Evolutionary conservation across 2,113 vertebrate genomes (phyloP), one percentile per base, ranked within the genome.

Genomic region (Pomatostomus ruficeps): DNA sequence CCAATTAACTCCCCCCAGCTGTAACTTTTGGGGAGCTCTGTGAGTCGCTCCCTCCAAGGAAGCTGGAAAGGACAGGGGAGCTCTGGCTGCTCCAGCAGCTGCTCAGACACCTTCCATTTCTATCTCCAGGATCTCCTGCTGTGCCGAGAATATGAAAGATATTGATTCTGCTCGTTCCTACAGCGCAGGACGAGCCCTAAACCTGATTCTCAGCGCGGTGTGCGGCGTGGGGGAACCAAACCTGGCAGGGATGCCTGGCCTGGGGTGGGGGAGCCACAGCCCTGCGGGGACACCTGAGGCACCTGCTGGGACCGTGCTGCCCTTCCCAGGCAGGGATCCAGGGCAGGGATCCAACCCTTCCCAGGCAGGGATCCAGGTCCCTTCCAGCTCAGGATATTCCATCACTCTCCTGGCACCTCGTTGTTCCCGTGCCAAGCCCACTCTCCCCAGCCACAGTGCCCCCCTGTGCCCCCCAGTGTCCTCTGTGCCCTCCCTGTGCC

Each of bases 71-170:
- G 29, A 71, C n/a, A 35, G 63, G 70, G 90, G 83, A 82, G 40
- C 43, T 77, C 38, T 21, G 8, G 85, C 85, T 83, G 76, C 35
- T 70, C 36, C 48, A 26, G 87, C 68, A 58, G 68, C 88, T 71
- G 45, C 85, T 75, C 88, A 89, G 90, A 66, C 89, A 74, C 74
- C 36, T 89, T 91, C 75, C 68, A 94, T 83, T 96, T 89, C 81
- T 66, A 96, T 49, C 92, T 35, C 59, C 70, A 48, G 75, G 38
- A 38, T 40, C 61, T 73, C 88, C 70, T 33, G 88, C 91, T 91
- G 89, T 22, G 79, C 36, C 26, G 76, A 86, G 73, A 86, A 73
- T 35, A 70, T 55, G 93, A 46, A 36, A 42, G 70, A 14, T 31
- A 94, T 58, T n/a, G 82, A 96, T 95, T 75, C 43, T 81, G 54